Conservation (phyloP, 2,888 invertebrate genomes). For the Ochropleura plecta region DNA sequence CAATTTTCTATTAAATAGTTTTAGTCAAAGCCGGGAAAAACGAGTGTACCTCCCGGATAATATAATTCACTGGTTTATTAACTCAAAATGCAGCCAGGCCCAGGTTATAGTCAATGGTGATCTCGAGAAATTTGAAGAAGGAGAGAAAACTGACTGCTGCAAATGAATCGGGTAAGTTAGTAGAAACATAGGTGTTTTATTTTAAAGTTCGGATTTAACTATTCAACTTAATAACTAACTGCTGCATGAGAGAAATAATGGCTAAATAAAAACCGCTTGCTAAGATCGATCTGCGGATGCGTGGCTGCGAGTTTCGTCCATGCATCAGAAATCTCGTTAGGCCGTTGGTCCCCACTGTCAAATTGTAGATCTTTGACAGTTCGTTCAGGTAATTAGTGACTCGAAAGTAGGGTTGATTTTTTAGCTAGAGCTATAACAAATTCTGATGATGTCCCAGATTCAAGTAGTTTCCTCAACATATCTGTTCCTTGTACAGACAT, state of each 20-base stretch:
- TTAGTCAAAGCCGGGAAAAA: neutral
- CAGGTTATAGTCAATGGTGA: neutral
- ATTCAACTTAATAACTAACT: neutral
- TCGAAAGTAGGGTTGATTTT: too few species aligned
- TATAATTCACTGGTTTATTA: neutral
- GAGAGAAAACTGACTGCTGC: neutral
- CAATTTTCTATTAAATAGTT: neutral
- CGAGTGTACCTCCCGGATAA: neutral
- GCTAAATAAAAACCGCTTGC: neutral
- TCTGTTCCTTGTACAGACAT: too few species aligned
- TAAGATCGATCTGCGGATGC: neutral
- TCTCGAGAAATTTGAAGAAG: neutral
- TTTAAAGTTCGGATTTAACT: neutral
- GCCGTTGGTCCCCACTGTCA: neutral
- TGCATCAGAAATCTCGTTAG: neutral
- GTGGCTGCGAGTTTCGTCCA: neutral
- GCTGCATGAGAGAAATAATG: neutral
- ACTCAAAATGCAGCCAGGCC: neutral
- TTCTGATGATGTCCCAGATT: too few species aligned
- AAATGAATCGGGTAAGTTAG: neutral
- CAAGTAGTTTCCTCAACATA: too few species aligned
- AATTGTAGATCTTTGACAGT: neutral
- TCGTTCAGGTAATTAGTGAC: neutral
- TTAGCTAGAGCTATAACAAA: too few species aligned
- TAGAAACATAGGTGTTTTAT: neutral